Percentiles rank a stretch among this genome's conserved stretches.
These are phyloP conservation scores for Lutraria rhynchaena DNA, from an alignment of 1,140 invertebrate genomes.

Conservation along the genomic window DNA sequence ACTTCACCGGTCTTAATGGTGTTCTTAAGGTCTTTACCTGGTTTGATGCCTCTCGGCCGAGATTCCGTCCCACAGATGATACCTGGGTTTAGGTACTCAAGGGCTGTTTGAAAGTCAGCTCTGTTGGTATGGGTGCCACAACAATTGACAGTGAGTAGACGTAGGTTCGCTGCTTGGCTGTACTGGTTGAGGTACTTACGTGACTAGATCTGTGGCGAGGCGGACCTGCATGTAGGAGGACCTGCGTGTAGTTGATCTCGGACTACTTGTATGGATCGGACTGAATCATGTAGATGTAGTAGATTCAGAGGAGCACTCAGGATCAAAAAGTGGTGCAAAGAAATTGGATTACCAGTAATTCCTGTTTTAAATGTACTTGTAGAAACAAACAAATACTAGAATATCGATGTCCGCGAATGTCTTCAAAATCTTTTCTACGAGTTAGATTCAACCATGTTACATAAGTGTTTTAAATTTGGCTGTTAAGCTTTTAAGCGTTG, in stretches of 20 bases:
- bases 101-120: slow-evolving; percentile 12
- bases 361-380: too few relatives aligned
- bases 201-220: neutral
- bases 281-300: slow-evolving; percentile 20
- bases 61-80: slow-evolving; percentile 32
- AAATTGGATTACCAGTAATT: too few relatives aligned
- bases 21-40: slow-evolving; percentile 44
- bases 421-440: too few relatives aligned
- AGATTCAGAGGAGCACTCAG: neutral
- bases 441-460: too few relatives aligned
- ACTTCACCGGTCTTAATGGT: slow-evolving; percentile 36
- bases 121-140: slow-evolving; percentile 24
- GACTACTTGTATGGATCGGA: slow-evolving; percentile 7
- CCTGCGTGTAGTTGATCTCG: neutral
- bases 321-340: neutral
- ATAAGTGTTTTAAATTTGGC: too few relatives aligned
- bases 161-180: neutral
- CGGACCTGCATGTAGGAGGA: too few relatives aligned
- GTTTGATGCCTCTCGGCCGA: slow-evolving; percentile 36
- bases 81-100: slow-evolving; percentile 33
- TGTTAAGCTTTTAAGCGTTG: too few relatives aligned
- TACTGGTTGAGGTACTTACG: too few relatives aligned
- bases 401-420: too few relatives aligned
- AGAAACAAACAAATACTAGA: too few relatives aligned
- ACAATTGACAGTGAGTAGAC: slow-evolving; percentile 29